phyloP scores from a whole-genome alignment of 2,113 vertebrate genomes.

The Myotis brandtii region DNA sequence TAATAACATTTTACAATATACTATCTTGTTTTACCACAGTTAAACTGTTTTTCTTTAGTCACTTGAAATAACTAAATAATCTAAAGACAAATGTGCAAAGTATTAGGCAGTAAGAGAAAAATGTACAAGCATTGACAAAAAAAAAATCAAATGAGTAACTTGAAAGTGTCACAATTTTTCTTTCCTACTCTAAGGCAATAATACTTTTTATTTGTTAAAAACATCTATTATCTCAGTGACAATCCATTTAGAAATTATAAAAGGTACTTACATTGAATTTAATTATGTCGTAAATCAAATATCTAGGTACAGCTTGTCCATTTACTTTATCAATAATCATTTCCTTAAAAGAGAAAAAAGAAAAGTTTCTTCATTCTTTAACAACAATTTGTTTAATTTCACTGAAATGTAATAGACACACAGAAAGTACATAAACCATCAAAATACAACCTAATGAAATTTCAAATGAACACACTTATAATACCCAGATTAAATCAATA shows the following conservation, averaged over 20 bases:
- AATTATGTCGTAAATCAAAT: slow-evolving; percentile 99
- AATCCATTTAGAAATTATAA: slow-evolving; percentile 50
- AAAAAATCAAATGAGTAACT: not conserved
- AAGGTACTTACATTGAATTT: slow-evolving; percentile 97
- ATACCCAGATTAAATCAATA: not conserved
- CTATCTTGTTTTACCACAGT: not conserved
- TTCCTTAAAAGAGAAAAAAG: slow-evolving; percentile 90
- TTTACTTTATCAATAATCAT: slow-evolving; percentile 99
- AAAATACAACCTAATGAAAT: not conserved
- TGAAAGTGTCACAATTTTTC: slow-evolving; percentile 6
- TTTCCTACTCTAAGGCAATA: slow-evolving; percentile 1
- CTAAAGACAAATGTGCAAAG: slow-evolving; percentile 31
- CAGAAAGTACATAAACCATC: slow-evolving; percentile 20
- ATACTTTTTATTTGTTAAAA: slow-evolving; percentile 21
- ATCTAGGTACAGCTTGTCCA: slow-evolving; percentile 96
- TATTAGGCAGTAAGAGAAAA: not conserved
- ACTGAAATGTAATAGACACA: slow-evolving; percentile 18
- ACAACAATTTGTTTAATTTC: slow-evolving; percentile 24
- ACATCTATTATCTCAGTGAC: slow-evolving; percentile 5
- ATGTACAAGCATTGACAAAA: not conserved
- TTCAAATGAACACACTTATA: slow-evolving; percentile 4
- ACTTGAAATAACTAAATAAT: slow-evolving; percentile 33
- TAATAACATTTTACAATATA: slow-evolving; percentile 42
- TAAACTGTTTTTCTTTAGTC: slow-evolving; percentile 33
- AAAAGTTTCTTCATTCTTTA: slow-evolving; percentile 41